phyloP scores from a whole-genome alignment of 2,888 invertebrate genomes.

The Nomada lathburiana region DNA sequence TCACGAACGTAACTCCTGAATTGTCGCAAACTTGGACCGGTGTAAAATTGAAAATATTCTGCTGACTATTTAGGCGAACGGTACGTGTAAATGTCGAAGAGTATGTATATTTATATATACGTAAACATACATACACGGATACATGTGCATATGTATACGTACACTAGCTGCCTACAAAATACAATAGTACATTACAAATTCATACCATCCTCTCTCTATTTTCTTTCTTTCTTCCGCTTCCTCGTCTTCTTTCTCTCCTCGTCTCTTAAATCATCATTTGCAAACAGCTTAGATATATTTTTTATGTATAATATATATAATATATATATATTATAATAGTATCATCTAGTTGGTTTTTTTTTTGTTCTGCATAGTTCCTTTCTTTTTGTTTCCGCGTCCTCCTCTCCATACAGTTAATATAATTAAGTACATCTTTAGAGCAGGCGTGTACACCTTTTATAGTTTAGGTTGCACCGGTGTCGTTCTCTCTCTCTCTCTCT shows the following conservation, averaged over 20 bases:
- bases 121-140: slow-evolving; percentile 68
- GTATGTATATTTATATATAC: slow-evolving; percentile 68
- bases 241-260: slow-evolving; percentile 43
- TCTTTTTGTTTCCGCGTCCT: slow-evolving; percentile 39
- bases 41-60: slow-evolving; percentile 64
- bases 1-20: slow-evolving; percentile 23
- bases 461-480: slow-evolving; percentile 63
- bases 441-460: slow-evolving; percentile 69
- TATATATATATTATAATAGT: slow-evolving; percentile 73
- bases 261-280: slow-evolving; percentile 71
- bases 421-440: slow-evolving; percentile 80
- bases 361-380: slow-evolving; percentile 69
- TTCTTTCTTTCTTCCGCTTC: slow-evolving; percentile 33
- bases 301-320: slow-evolving; percentile 69
- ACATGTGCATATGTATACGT: slow-evolving; percentile 72
- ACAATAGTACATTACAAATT: slow-evolving; percentile 79
- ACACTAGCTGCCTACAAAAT: slow-evolving; percentile 80
- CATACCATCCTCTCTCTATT: slow-evolving; percentile 59
- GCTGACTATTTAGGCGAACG: slow-evolving; percentile 60
- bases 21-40: slow-evolving; percentile 23
- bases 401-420: slow-evolving; percentile 64
- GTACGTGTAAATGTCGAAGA: slow-evolving; percentile 56
- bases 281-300: slow-evolving; percentile 79
- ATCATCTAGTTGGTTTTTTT: slow-evolving; percentile 74
- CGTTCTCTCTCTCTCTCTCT: slow-evolving; percentile 18